A percentile compares a stretch with the other conserved stretches of the same genome.
These are phyloP conservation scores for Potamilus streckersoni DNA, from an alignment of 1,140 invertebrate species.

Conservation along the genomic window DNA sequence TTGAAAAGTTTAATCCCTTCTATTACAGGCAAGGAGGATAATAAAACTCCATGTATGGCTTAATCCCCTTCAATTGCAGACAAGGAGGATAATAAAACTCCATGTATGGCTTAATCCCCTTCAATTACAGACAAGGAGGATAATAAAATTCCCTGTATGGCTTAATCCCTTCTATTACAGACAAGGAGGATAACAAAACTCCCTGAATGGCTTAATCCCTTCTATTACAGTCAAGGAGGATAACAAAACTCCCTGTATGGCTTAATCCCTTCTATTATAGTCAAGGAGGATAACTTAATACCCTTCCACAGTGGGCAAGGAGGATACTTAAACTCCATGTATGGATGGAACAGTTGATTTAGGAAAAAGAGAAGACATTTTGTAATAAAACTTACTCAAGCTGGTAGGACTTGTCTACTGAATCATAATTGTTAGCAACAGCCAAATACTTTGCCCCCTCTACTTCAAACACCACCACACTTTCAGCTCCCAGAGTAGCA, in stretches of 20 bases:
- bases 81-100: background rate
- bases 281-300: background rate
- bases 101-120: background rate
- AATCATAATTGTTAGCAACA: constrained; percentile 59
- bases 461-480: constrained; percentile 44
- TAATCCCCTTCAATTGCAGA: background rate
- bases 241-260: too few relatives aligned
- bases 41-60: too few relatives aligned
- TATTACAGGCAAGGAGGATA: background rate
- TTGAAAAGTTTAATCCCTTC: background rate
- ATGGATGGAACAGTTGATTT: background rate
- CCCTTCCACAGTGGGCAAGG: too few relatives aligned
- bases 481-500: constrained; percentile 46
- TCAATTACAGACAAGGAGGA: background rate
- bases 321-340: too few relatives aligned
- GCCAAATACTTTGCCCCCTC: constrained; percentile 50
- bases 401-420: constrained; percentile 31
- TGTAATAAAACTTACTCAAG: constrained; percentile 32
- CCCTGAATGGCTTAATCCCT: background rate
- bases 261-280: background rate
- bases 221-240: background rate
- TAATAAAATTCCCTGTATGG: too few relatives aligned
- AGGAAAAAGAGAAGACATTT: background rate
- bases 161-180: background rate
- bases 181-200: background rate